Evolutionary conservation across 2,888 invertebrate genomes (phyloP), one percentile per base, ranked within the genome.

Genomic region (Scaptomyza caliginosa): DNA sequence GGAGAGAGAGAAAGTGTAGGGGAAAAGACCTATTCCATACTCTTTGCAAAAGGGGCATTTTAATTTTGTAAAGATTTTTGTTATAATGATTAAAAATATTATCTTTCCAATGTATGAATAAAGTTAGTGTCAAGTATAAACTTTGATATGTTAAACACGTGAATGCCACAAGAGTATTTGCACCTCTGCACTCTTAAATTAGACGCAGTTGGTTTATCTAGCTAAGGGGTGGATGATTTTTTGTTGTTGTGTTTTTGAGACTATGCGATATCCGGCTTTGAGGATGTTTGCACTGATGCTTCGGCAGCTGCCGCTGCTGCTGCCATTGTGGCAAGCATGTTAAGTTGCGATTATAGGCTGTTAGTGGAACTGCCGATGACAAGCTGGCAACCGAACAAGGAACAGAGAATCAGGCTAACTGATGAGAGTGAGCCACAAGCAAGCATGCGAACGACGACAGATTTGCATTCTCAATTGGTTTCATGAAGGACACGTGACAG

Each of bases 271-370:
- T 86, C 86, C 86, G 86, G 84, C 67, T 67, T 67, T 74, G 46
- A 84, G 85, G 78, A 84, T 84, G 88, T 84, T 79, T 85, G 87
- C 83, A 59, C 73, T 82, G 87, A 77, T 87, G 83, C 83, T 69
- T 82, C 83, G 68, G 56, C 56, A 67, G 60, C 57, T 38, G 60
- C 65, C 28, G 50, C 55, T 50, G 42, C 30, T 28, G 42, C 67
- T 21, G 67, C 42, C 24, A 16, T 54, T 60, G 71, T 57, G 65
- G 86, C 81, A 76, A 77, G 86, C 86, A 84, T 87, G 83, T 87
- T 84, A 84, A 84, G 83, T 84, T 84, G 83, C 83, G 83, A 84
- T 84, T 84, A 84, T 79, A 87, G 80, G 86, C 83, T 84, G 88
- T 83, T 83, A 83, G 87, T 78, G 82, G 78, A 71, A 70, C 75